Evolutionary conservation across 2,797 vertebrate genomes (phyloP).

Genomic region (Cryptoprocta ferox): DNA sequence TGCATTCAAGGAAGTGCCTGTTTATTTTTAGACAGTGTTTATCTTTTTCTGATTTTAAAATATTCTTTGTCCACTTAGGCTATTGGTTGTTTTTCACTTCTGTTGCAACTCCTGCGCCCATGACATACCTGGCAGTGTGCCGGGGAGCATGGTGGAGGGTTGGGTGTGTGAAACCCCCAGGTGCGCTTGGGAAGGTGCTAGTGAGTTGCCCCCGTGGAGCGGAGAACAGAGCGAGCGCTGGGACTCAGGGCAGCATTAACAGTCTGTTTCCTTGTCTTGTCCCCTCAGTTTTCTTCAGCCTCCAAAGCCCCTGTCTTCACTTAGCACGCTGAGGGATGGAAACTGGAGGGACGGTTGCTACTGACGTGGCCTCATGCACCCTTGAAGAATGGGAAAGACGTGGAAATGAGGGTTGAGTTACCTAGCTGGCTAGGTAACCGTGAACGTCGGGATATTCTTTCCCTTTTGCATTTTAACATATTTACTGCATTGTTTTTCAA

Average conservation of each 20-base stretch:
- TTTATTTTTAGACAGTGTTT: background rate
- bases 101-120: background rate
- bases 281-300: slow-evolving; percentile 94
- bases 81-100: background rate
- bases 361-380: slow-evolving; percentile 85
- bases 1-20: background rate
- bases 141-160: background rate
- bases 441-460: slow-evolving; percentile 83
- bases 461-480: slow-evolving; percentile 81
- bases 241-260: background rate
- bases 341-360: slow-evolving; percentile 99
- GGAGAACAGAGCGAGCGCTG: background rate
- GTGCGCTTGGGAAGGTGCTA: background rate
- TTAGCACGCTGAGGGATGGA: slow-evolving; percentile 95
- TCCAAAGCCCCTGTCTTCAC: slow-evolving; percentile 95
- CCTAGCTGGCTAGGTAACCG: slow-evolving; percentile 97
- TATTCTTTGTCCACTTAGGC: background rate
- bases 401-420: slow-evolving; percentile 81
- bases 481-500: slow-evolving; percentile 81
- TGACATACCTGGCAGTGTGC: accelerated
- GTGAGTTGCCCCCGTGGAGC: accelerated
- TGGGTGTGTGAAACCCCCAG: background rate
- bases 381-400: slow-evolving; percentile 75
- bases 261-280: background rate
- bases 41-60: background rate